Evolutionary conservation across 2,113 vertebrate genomes (phyloP).

Genomic region (Porphyrio hochstetteri): DNA sequence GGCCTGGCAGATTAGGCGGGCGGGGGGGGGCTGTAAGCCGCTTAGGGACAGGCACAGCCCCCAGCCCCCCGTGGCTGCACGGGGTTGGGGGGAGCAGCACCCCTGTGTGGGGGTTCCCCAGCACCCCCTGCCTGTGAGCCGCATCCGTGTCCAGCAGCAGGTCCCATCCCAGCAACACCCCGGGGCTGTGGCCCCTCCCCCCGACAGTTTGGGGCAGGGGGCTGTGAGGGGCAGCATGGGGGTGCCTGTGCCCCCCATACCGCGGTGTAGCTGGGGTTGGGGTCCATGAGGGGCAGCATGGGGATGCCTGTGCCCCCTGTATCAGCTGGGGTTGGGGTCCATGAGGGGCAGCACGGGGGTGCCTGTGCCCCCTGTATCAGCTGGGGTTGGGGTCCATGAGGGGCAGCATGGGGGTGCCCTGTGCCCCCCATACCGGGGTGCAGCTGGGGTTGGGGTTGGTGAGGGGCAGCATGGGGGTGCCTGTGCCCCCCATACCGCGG

Average conservation of each 20-base stretch:
- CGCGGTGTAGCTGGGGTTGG: no score
- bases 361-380: not conserved
- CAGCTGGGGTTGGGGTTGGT: no score
- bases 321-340: no score
- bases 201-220: no score
- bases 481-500: not conserved
- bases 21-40: not conserved
- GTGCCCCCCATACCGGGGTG: no score
- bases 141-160: not conserved
- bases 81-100: not conserved
- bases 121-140: not conserved
- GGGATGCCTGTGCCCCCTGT: not conserved
- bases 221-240: no score
- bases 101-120: rapidly evolving
- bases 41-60: not conserved
- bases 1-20: slow-evolving; percentile 1
- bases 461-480: no score
- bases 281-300: no score
- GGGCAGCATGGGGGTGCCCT: no score
- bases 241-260: no score
- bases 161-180: rapidly evolving
- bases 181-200: not conserved
- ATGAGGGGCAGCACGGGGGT: no score
- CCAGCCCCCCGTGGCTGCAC: not conserved
- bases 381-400: no score